A percentile compares a stretch with the other conserved stretches of the same genome.
phyloP scores from a whole-genome alignment of 92 coral and sea anemone species.

The Paramuricea clavata region DNA sequence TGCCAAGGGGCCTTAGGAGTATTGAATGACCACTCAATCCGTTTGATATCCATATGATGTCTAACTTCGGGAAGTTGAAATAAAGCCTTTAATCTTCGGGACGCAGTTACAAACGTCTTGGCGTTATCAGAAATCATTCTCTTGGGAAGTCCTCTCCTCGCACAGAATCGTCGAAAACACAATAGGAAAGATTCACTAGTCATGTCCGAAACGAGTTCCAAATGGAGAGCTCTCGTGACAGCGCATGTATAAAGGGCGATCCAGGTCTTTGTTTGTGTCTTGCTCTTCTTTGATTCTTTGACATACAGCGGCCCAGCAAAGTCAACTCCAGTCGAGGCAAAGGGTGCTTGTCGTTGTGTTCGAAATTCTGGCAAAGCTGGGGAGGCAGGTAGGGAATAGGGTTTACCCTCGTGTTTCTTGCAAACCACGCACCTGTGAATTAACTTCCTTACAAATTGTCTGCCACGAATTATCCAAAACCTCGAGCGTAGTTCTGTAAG shows the following conservation, averaged over 20 bases:
- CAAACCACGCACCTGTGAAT: constrained; percentile 9
- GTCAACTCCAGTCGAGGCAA: constrained; percentile 10
- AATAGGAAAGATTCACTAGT: constrained; percentile 4
- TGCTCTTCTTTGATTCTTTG: neutral
- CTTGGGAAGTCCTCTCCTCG: constrained; percentile 15
- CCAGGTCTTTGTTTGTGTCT: constrained; percentile 42
- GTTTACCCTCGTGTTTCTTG: constrained; percentile 13
- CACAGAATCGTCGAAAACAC: constrained; percentile 25
- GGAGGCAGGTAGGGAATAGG: constrained; percentile 12
- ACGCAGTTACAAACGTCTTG: constrained; percentile 3
- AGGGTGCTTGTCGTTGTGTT: constrained; percentile 21
- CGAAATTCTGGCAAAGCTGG: constrained; percentile 21
- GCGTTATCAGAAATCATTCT: constrained; percentile 25
- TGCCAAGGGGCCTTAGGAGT: neutral
- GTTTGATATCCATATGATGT: constrained; percentile 10
- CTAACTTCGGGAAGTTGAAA: constrained; percentile 20
- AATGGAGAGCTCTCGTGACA: constrained; percentile 24
- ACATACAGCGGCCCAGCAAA: constrained; percentile 16
- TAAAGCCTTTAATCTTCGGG: constrained; percentile 2
- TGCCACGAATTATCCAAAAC: constrained; percentile 25
- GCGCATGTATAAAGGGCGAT: constrained; percentile 20
- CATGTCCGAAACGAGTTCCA: constrained; percentile 30
- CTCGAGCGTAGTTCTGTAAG: constrained; percentile 9
- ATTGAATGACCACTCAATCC: neutral
- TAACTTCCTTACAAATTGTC: constrained; percentile 12